Evolutionary conservation across 2,888 invertebrate genomes (phyloP), one percentile per base, ranked within the genome.

Genomic region (Trissolcus brochymenae): DNA sequence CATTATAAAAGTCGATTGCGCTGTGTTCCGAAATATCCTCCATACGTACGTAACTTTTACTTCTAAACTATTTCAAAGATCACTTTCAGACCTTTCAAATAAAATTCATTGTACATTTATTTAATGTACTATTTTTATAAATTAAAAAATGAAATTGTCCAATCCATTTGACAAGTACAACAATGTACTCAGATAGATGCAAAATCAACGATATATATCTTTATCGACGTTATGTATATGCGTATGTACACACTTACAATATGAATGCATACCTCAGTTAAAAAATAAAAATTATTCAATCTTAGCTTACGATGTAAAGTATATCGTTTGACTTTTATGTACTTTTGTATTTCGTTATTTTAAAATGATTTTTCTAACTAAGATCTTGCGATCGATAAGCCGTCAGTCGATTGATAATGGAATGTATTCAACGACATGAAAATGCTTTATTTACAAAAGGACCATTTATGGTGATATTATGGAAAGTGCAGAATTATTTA

Each of bases 361-460:
- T 29, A 16, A 51, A 40, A 50, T 17, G 11, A 17, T 14, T 19
- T 17, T 17, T 19, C 14, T 6, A 13, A 51, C 11, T 51, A 16
- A 51, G 21, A 19, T 0, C 13, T 17, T 51, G 1, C 51, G 17
- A 21, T 13, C 21, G 51, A 51, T 7, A 60, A 49, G 29, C 43
- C n/a, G 19, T 65, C 62, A 56, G 56, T 62, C 70, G 19, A 51
- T 56, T 55, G 21, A 50, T 14, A 62, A 64, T 71, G 62, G 64
- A 71, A 71, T 72, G 64, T 64, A 59, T 29, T 16, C 35, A 65
- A 49, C 35, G 14, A 13, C 29, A 46, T 50, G 53, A 14, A 68
- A 65, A 57, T 72, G 57, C 49, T 53, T 59, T 72, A 72, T 72
- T 59, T 72, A 72, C 72, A 72, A 17, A 65, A 57, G 50, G 57